Evolutionary conservation across 2,797 vertebrate species (phyloP), one percentile per base, ranked within the genome.

Genomic region (Oryzias dopingdopingensis): DNA sequence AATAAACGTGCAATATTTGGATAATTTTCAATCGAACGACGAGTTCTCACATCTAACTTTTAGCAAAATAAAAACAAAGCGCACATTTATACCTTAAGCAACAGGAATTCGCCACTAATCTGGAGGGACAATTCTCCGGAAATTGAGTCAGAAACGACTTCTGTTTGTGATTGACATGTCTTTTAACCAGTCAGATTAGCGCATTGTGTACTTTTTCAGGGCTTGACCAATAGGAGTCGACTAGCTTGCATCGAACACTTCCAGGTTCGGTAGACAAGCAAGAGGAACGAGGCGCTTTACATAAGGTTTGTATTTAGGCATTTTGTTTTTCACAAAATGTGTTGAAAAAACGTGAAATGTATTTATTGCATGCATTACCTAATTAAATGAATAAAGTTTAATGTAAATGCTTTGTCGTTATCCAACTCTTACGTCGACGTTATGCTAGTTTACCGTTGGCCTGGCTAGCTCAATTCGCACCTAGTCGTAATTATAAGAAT

Each of bases 211-310:
- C 32, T 37, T 37, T 10, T 37, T 37, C 32, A 12, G 32, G 32
- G 10, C 10, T 72, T 26, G 52, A 37, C 91, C 91, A 91, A 92
- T 91, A 64, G 69, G 10, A 13, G 3, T n/a, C 1, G 16, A 2
- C 0, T 3, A 4, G 8, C 1, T 40, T 2, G n/a, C 22, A 14
- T 2, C 0, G 48, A 56, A 20, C 29, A 24, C 47, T 75, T 72
- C 55, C 60, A 76, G 2, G 76, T 77, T 84, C 40, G 67, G 75
- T 72, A 51, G 81, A 83, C 76, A 84, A 70, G 77, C 67, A 79
- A 44, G 71, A 48, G 80, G 37, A 79, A 53, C 22, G 73, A 84
- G 59, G 68, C 53, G 70, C 76, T 74, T 53, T 58, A 46, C 56
- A 53, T 40, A 66, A 87, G 87, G 84, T 89, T 73, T 18, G 83